phyloP scores from a whole-genome alignment of 2,113 vertebrate species.

The Eudorcas thomsonii region DNA sequence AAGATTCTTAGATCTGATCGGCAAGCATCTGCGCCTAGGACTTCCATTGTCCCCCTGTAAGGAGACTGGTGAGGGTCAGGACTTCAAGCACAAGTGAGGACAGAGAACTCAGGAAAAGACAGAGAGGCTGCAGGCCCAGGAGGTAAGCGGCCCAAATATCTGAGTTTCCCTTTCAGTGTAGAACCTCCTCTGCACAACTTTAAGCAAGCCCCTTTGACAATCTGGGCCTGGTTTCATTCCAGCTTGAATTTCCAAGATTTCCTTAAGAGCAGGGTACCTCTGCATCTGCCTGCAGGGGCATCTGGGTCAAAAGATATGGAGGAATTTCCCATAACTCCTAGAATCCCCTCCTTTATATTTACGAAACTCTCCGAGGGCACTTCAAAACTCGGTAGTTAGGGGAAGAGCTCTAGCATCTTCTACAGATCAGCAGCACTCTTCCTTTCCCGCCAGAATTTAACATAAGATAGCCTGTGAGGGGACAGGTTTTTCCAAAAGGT shows the following conservation, averaged over 20 bases:
- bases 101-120: neutral
- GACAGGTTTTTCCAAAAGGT: neutral
- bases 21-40: neutral
- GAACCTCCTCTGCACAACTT: neutral
- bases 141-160: neutral
- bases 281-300: neutral
- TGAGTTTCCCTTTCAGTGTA: neutral
- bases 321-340: neutral
- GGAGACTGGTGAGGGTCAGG: neutral
- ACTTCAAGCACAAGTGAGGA: neutral
- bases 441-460: neutral
- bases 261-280: neutral
- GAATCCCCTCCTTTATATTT: neutral
- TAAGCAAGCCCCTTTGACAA: neutral
- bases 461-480: neutral
- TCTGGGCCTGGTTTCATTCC: neutral
- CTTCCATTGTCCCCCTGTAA: neutral
- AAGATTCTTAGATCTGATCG: neutral
- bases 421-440: neutral
- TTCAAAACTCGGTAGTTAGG: neutral
- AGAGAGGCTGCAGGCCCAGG: neutral
- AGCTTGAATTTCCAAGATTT: neutral
- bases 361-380: neutral
- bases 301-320: neutral
- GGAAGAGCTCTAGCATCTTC: neutral